phyloP scores from a whole-genome alignment of 2,797 vertebrate genomes.

The Pygocentrus nattereri region DNA sequence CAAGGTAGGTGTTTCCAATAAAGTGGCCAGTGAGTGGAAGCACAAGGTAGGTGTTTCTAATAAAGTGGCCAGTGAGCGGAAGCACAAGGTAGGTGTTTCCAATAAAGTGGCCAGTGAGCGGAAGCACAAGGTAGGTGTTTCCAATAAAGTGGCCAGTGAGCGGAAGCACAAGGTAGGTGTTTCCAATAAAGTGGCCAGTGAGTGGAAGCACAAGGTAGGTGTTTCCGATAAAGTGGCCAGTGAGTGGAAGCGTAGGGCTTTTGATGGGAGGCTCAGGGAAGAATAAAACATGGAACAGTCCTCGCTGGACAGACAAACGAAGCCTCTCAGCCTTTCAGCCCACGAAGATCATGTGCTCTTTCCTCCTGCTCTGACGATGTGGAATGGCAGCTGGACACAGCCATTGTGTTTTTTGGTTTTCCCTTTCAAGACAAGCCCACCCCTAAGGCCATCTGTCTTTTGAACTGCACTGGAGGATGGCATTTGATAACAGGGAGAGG shows the following conservation, averaged over 20 bases:
- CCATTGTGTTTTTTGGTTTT: slow-evolving; percentile 71
- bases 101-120: too few relatives aligned
- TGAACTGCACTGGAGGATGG: slow-evolving; percentile 67
- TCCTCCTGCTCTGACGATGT: slow-evolving; percentile 38
- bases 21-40: too few relatives aligned
- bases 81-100: background rate
- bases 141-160: background rate
- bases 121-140: background rate
- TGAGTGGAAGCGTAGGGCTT: background rate
- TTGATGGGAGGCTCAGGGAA: slow-evolving; percentile 19
- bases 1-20: too few relatives aligned
- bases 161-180: background rate
- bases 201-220: background rate
- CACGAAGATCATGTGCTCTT: slow-evolving; percentile 49
- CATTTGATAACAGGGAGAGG: slow-evolving; percentile 57
- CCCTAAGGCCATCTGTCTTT: slow-evolving; percentile 69
- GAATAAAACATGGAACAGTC: slow-evolving; percentile 41
- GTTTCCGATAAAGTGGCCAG: too few relatives aligned
- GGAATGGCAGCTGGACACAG: slow-evolving; percentile 53
- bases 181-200: background rate
- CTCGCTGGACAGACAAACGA: slow-evolving; percentile 66
- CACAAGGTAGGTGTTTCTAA: background rate
- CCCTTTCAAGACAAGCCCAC: slow-evolving; percentile 71
- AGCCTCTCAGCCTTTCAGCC: slow-evolving; percentile 64
- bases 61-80: background rate